A percentile compares a stretch with the other conserved stretches of the same genome.
Evolutionary conservation across 2,113 vertebrate species (phyloP).

Genomic region (Progne subis): DNA sequence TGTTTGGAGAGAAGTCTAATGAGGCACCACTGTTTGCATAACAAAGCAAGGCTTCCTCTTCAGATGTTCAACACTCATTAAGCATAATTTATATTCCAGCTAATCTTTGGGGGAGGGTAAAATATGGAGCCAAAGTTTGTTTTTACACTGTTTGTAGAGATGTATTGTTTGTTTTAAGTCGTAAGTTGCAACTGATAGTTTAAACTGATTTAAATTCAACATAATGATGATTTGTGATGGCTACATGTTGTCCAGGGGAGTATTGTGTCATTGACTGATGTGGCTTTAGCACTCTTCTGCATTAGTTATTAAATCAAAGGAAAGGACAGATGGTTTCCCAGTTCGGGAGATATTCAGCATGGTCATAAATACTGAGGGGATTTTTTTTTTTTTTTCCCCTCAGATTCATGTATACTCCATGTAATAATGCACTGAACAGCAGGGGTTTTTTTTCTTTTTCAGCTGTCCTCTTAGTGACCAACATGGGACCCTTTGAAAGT

Average conservation of each 20-base stretch:
- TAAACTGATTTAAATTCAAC: slow-evolving; percentile 31
- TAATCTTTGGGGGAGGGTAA: slow-evolving; percentile 54
- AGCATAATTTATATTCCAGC: slow-evolving; percentile 53
- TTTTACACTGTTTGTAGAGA: slow-evolving; percentile 75
- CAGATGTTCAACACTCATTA: slow-evolving; percentile 47
- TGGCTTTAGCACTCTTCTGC: not conserved
- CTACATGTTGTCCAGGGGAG: slow-evolving; percentile 12
- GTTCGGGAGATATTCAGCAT: not conserved
- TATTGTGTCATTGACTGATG: not conserved
- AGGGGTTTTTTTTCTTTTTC: not conserved
- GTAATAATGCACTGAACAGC: not conserved
- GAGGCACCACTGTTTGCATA: slow-evolving; percentile 58
- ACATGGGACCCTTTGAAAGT: not conserved
- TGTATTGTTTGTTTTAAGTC: slow-evolving; percentile 74
- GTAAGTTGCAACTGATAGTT: slow-evolving; percentile 53
- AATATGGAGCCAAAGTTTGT: slow-evolving; percentile 59
- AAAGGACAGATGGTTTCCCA: not conserved
- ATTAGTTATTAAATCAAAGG: not conserved
- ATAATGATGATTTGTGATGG: slow-evolving; percentile 67
- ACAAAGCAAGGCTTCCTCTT: slow-evolving; percentile 53
- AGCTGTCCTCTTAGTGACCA: not conserved
- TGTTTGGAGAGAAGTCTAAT: slow-evolving; percentile 61
- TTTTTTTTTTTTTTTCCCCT: not conserved
- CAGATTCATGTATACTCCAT: not conserved
- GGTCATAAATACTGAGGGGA: not conserved